A percentile compares a stretch with the other conserved stretches of the same genome.
phyloP scores from a whole-genome alignment of 1,140 invertebrate species.

The Brachionus plicatilis region DNA sequence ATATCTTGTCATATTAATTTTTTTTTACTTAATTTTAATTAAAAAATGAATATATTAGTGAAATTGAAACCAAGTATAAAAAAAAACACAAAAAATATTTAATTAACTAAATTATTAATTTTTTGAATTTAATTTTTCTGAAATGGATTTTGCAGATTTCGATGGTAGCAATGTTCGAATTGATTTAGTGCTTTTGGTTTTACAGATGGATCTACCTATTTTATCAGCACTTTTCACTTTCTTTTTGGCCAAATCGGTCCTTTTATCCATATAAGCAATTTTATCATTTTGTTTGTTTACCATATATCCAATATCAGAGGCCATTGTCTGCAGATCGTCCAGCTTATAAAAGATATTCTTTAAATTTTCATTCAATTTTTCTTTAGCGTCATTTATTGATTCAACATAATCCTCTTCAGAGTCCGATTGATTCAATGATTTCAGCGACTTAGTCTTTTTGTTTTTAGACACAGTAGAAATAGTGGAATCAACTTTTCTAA shows the following conservation, averaged over 20 bases:
- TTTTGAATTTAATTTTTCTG: background rate
- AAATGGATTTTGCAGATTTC: background rate
- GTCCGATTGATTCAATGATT: background rate
- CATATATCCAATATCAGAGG: conserved; percentile 1
- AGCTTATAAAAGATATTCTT: conserved; percentile 3
- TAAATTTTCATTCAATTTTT: conserved; percentile 24
- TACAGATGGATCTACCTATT: background rate
- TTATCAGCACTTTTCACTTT: conserved; percentile 5
- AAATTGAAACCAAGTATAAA: background rate
- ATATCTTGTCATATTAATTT: no score
- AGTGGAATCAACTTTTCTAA: background rate
- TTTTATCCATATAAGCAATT: background rate
- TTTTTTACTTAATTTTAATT: background rate
- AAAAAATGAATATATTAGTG: no score
- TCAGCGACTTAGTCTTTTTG: background rate
- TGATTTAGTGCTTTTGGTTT: conserved; percentile 1
- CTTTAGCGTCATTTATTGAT: background rate
- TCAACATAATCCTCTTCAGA: background rate
- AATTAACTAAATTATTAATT: background rate
- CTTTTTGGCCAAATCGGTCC: background rate
- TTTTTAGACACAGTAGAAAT: background rate
- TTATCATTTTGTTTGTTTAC: conserved; percentile 22
- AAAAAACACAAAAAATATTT: background rate
- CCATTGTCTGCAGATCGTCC: conserved; percentile 14
- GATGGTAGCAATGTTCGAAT: background rate